These are phyloP conservation scores for Cebus imitator DNA, from an alignment of 2,113 vertebrate species.

Conservation along the genomic window DNA sequence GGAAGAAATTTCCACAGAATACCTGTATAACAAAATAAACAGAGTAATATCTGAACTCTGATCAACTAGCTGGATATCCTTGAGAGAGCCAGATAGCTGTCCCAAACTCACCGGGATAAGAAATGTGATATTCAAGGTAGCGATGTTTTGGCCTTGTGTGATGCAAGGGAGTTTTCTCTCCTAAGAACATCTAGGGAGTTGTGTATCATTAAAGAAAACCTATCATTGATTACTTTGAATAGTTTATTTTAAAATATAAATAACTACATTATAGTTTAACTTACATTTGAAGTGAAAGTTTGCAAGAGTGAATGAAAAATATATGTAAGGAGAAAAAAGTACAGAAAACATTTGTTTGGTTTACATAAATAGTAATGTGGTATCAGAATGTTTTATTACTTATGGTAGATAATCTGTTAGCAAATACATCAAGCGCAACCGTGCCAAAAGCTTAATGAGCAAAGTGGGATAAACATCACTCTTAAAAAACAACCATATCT, in stretches of 20 bases:
- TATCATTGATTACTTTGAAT: background rate
- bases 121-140: background rate
- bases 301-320: conserved; percentile 17
- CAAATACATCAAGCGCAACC: background rate
- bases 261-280: background rate
- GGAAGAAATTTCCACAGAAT: background rate
- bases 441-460: background rate
- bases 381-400: background rate
- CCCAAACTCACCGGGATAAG: background rate
- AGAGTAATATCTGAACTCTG: background rate
- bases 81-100: background rate
- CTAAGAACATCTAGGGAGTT: background rate
- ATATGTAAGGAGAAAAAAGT: background rate
- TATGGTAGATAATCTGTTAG: background rate
- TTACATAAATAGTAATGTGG: background rate
- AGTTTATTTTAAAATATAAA: conserved; percentile 12
- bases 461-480: background rate
- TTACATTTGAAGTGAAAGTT: background rate
- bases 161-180: background rate
- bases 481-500: background rate
- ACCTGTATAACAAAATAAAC: background rate
- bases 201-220: background rate
- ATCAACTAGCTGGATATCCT: background rate
- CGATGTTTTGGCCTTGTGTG: background rate
- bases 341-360: background rate